Percentiles rank a stretch among this genome's conserved stretches.
Conservation (phyloP, 2,797 vertebrate genomes). For the Carcharodon carcharias region DNA sequence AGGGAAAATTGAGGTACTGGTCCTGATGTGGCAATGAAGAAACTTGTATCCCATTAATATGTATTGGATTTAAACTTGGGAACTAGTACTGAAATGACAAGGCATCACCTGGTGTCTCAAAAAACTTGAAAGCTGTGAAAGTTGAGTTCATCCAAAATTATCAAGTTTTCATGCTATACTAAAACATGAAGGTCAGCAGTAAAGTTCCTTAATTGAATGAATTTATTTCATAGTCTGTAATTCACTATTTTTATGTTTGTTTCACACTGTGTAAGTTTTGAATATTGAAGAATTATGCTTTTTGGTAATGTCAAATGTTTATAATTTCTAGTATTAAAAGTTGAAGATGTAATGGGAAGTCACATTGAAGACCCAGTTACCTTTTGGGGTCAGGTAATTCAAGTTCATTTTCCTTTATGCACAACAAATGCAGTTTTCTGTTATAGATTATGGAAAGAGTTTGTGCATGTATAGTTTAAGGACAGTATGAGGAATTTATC, state of each 20-base stretch:
- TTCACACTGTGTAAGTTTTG: neutral
- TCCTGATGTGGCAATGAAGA: neutral
- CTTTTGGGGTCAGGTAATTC: constrained; percentile 70
- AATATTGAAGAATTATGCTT: neutral
- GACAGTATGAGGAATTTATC: neutral
- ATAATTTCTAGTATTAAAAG: constrained; percentile 44
- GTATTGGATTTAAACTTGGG: neutral
- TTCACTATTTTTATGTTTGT: neutral
- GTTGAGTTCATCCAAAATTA: neutral
- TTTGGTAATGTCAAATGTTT: neutral
- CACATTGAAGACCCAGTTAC: constrained; percentile 66
- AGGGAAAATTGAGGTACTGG: neutral
- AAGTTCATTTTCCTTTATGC: constrained; percentile 29
- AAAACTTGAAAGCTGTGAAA: neutral
- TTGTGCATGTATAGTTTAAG: neutral
- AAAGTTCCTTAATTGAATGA: neutral
- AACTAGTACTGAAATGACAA: neutral
- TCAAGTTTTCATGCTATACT: neutral
- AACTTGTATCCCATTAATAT: neutral
- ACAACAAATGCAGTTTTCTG: constrained; percentile 40
- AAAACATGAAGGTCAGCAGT: neutral
- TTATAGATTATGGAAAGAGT: neutral
- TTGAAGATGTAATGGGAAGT: constrained; percentile 63
- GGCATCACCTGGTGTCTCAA: neutral
- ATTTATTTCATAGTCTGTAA: neutral